Evolutionary conservation across 2,797 vertebrate species (phyloP), one percentile per base, ranked within the genome.

Genomic region (Coluber constrictor): DNA sequence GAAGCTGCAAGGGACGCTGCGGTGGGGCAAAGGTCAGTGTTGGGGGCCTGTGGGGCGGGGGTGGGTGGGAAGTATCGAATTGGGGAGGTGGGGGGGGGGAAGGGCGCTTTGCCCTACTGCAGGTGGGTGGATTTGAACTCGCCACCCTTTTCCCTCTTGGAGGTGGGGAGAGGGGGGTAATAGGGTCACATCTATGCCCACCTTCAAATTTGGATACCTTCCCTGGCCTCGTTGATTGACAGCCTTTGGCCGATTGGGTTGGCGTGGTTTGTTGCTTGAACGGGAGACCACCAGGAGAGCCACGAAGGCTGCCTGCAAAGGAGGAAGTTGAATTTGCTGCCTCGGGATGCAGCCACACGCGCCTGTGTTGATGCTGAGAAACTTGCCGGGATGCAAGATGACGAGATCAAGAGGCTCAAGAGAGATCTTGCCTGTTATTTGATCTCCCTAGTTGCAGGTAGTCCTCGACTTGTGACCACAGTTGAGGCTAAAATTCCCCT

Each of bases 1-100:
- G 60, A 90, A 89, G 56, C 94, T 96, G 94, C 94, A 96, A 90
- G 95, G 94, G 32, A 86, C 95, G 3, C 61, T 95, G 91, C 93
- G 94, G 70, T 57, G 92, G 10, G 86, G 91, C 4, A 43, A 86
- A 90, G 93, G 93, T 94, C 47, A 51, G 92, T 18, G 9, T 3
- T 0, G 18, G 23, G 12, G 16, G 5, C 4, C 2, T n/a, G 63
- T 2, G 61, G 60, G 18, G 2, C 3, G 11, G 32, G 66, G 66
- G 11, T 3, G 6, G 3, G 18, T 16, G 15, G 56, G 9, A 61
- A 27, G 25, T 61, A 61, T 20, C 9, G 74, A 20, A 20, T 56
- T 13, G 11, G 47, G 23, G n/a, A n/a, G n/a, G n/a, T n/a, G n/a
- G 47, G 23, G 25, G 86, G 1, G 16, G 27, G 23, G 47, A 29